Evolutionary conservation across 2,797 vertebrate genomes (phyloP).

Genomic region (Nannoperca obscura): DNA sequence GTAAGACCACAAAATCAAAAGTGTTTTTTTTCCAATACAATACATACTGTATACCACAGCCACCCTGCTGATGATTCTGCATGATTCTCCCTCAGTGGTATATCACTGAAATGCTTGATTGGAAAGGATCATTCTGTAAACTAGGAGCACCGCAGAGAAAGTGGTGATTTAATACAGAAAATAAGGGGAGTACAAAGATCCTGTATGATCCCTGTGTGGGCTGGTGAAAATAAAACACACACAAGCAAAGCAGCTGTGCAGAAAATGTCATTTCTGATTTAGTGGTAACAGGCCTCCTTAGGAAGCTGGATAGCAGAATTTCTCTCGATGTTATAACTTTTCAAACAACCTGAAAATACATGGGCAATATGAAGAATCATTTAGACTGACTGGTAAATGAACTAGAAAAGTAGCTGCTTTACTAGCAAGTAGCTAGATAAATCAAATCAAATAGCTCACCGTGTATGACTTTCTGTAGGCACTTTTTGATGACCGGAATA

Average conservation of each 20-base stretch:
- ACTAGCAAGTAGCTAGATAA: background rate
- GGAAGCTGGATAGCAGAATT: slow-evolving; percentile 28
- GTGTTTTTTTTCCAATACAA: slow-evolving; percentile 40
- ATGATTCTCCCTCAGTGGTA: slow-evolving; percentile 11
- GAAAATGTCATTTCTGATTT: slow-evolving; percentile 45
- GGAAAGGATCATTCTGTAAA: slow-evolving; percentile 24
- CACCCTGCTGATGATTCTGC: slow-evolving; percentile 8
- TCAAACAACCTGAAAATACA: background rate
- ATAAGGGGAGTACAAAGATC: slow-evolving; percentile 8
- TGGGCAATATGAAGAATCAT: background rate
- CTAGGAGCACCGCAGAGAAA: background rate
- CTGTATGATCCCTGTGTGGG: slow-evolving; percentile 1
- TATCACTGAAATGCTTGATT: slow-evolving; percentile 3
- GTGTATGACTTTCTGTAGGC: background rate
- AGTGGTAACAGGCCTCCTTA: slow-evolving; percentile 27
- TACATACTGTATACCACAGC: slow-evolving; percentile 17
- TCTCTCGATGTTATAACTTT: slow-evolving; percentile 18
- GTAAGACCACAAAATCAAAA: slow-evolving; percentile 37
- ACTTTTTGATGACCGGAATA: background rate
- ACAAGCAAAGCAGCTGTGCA: slow-evolving; percentile 34
- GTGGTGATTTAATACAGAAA: slow-evolving; percentile 35
- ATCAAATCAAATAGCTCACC: background rate
- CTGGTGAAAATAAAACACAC: slow-evolving; percentile 51
- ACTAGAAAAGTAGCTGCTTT: background rate
- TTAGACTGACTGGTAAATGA: background rate